Percentiles rank a stretch among this genome's conserved stretches.
These are phyloP conservation scores for Nyctibius grandis DNA, from an alignment of 2,797 vertebrate species.

Conservation along the genomic window DNA sequence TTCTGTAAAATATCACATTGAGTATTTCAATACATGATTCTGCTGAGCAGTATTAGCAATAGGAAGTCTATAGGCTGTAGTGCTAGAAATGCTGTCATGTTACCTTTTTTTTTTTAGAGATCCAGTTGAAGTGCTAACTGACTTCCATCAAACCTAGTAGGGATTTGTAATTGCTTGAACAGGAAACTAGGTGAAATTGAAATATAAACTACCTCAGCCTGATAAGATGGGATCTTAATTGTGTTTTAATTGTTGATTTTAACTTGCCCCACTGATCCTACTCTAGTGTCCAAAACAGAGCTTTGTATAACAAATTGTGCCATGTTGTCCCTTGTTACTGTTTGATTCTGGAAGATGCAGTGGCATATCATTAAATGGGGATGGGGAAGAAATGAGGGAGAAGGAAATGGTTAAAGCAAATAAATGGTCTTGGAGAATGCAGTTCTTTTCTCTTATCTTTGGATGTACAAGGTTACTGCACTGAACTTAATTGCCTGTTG, in stretches of 20 bases:
- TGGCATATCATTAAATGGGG: not conserved
- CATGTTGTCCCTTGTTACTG: not conserved
- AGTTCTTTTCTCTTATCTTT: no score
- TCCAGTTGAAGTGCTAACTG: not conserved
- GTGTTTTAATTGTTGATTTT: not conserved
- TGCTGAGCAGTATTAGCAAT: not conserved
- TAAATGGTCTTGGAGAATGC: not conserved
- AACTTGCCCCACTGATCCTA: not conserved
- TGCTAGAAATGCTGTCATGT: not conserved
- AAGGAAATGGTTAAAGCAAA: not conserved
- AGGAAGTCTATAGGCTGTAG: not conserved
- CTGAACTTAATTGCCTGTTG: not conserved
- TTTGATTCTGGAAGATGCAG: not conserved
- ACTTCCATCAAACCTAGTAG: not conserved
- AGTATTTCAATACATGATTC: not conserved
- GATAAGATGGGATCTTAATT: not conserved
- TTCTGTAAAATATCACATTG: not conserved
- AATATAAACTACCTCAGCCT: not conserved
- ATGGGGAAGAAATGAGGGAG: not conserved
- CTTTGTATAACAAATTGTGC: not conserved
- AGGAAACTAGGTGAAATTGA: not conserved
- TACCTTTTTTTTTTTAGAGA: not conserved
- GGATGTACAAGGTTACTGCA: no score
- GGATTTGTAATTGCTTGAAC: not conserved
- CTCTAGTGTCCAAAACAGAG: not conserved